Conservation (phyloP, 2,888 invertebrate genomes). For the Drosophila hamatofila region DNA sequence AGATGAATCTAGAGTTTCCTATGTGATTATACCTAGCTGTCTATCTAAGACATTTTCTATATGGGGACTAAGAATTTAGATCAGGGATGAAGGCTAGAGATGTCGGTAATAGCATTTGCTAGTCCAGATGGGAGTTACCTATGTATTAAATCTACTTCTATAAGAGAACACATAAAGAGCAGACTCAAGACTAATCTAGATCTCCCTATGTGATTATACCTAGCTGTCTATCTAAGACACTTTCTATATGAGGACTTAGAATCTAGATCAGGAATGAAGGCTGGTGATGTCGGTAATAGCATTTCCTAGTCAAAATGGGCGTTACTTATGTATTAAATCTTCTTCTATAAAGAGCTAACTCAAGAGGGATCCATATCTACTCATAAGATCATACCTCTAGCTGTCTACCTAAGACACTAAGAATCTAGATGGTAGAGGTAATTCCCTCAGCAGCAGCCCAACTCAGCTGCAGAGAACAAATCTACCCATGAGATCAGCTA, state of each 20-base stretch:
- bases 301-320: too few relatives aligned
- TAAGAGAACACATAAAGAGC: not conserved
- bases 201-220: not conserved
- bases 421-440: too few relatives aligned
- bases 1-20: too few relatives aligned
- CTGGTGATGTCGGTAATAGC: too few relatives aligned
- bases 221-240: not conserved
- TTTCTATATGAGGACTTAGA: too few relatives aligned
- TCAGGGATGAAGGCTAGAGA: not conserved
- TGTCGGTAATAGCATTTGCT: too few relatives aligned
- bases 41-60: not conserved
- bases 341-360: not conserved
- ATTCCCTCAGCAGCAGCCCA: too few relatives aligned
- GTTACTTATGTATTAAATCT: not conserved
- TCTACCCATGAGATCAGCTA: too few relatives aligned
- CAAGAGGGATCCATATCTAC: too few relatives aligned
- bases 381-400: not conserved
- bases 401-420: not conserved
- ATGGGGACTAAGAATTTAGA: not conserved
- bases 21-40: not conserved
- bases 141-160: not conserved
- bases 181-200: not conserved
- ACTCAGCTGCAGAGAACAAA: too few relatives aligned
- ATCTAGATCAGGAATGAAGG: not conserved
- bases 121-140: too few relatives aligned